Conservation (phyloP, 2,888 invertebrate species). For the Lepidochrysops patricia region DNA sequence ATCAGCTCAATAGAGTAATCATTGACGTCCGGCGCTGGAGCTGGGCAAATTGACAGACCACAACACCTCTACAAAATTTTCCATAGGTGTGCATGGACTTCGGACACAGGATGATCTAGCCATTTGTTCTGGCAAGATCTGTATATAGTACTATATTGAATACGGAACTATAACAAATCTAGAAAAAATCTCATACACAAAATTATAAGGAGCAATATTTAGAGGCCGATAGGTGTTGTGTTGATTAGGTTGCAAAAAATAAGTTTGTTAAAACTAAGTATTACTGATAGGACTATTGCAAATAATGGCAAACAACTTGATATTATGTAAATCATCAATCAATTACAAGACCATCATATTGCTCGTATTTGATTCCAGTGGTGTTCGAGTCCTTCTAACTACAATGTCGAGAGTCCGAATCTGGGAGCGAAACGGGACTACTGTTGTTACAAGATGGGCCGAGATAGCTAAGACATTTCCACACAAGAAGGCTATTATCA, state of each 20-base stretch:
- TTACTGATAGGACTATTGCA: no score
- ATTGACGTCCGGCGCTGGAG: constrained; percentile 28
- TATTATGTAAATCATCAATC: no score
- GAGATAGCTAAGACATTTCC: constrained; percentile 69
- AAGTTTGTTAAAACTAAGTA: no score
- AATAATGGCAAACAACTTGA: background rate
- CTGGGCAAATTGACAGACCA: constrained; percentile 24
- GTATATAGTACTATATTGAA: no score
- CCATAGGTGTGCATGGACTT: constrained; percentile 1
- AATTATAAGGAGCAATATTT: no score
- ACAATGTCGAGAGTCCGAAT: constrained; percentile 68
- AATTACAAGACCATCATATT: background rate
- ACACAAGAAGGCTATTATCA: constrained; percentile 80
- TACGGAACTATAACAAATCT: no score
- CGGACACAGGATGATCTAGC: background rate
- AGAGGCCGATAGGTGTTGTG: no score
- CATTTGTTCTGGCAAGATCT: background rate
- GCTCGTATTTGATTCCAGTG: constrained; percentile 50
- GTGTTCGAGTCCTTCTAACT: constrained; percentile 63
- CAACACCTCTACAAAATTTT: constrained; percentile 21
- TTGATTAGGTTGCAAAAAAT: no score
- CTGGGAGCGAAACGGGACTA: constrained; percentile 69
- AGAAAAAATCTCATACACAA: no score
- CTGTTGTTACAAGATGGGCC: constrained; percentile 73
- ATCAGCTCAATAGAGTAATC: constrained; percentile 32